Base-by-base conservation (phyloP, 2,797 vertebrate genomes). In the Ceyx erithaca region DNA sequence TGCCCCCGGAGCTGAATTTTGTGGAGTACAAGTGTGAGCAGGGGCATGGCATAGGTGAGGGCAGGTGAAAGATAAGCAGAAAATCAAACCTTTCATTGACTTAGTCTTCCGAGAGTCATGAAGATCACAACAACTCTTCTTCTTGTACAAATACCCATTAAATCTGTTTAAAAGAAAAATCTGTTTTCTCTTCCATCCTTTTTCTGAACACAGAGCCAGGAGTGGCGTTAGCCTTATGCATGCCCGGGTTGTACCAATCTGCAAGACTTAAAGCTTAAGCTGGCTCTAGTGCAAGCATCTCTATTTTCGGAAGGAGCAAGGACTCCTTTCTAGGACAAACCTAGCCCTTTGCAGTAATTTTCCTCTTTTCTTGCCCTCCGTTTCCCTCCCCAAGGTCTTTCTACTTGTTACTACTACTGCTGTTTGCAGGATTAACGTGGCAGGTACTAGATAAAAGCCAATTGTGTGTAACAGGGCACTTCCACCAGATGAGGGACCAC, bases 1-100 rank as follows among this genome's bases (percentile, higher is more conserved):
- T 97, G 1, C 99, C 98, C 2, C 81, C 96, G 0, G 97, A 98
- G 78, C 89, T 98, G 82, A 98, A 99, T 92, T 97, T 97, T 1
- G 97, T 99, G 76, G 98, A 99, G 89, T 99, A 99, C 97, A 98
- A 97, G 96, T 99, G 99, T 41, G 98, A 98, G 62, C 96, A 98
- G 49, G 98, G 98, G 30, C 97, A 98, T 2, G 85, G 96, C 71
- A 97, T 99, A 21, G 99, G 99, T 99, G 95, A 98, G 99, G 40
- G 48, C 30, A n/a, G 16, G 22, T 0, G 3, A 35, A 48, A 52
- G 18, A 33, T 37, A 51, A 80, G 23, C 40, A 66, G 51, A 61
- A 81, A 59, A 10, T 4, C 31, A 70, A 62, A 49, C 19, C 48
- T 33, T 14, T 8, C 10, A 30, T 72, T 54, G 69, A 72, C 23